A percentile compares a stretch with the other conserved stretches of the same genome.
phyloP scores from a whole-genome alignment of 92 coral and sea anemone species.

The Parazoanthus swiftii region DNA sequence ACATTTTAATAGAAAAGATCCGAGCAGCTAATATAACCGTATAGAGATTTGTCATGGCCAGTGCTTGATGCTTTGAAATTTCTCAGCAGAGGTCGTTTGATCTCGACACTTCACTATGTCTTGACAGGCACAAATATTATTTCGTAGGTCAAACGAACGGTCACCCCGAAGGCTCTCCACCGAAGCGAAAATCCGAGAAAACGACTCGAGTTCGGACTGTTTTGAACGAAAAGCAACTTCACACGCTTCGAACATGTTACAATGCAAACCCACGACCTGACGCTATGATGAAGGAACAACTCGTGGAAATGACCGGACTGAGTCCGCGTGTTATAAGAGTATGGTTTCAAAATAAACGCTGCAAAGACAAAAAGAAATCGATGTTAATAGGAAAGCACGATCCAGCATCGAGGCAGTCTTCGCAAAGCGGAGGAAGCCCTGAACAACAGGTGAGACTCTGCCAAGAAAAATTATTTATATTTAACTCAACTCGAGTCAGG shows the following conservation, averaged over 20 bases:
- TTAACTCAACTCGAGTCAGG: neutral
- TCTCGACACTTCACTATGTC: constrained; percentile 23
- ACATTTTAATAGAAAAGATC: neutral
- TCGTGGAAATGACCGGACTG: constrained; percentile 97
- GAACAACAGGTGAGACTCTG: constrained; percentile 83
- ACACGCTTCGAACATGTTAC: constrained; percentile 93
- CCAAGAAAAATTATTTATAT: neutral
- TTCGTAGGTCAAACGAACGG: constrained; percentile 77
- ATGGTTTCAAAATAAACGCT: constrained; percentile 99
- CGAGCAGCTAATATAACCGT: neutral
- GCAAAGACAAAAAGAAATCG: constrained; percentile 97
- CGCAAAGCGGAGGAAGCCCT: constrained; percentile 76
- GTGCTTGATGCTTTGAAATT: neutral
- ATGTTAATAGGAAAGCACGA: constrained; percentile 76
- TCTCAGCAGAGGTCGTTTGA: constrained; percentile 27
- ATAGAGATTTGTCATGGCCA: constrained; percentile 9
- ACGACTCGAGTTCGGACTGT: constrained; percentile 96
- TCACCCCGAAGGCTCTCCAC: constrained; percentile 63
- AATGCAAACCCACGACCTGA: constrained; percentile 99
- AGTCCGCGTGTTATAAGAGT: constrained; percentile 99
- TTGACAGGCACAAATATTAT: constrained; percentile 35
- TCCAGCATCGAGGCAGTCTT: constrained; percentile 69
- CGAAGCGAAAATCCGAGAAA: constrained; percentile 72
- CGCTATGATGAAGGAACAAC: constrained; percentile 99
- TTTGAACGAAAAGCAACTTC: constrained; percentile 94